Conservation (phyloP, 2,888 invertebrate species). For the Luffia ferchaultella region DNA sequence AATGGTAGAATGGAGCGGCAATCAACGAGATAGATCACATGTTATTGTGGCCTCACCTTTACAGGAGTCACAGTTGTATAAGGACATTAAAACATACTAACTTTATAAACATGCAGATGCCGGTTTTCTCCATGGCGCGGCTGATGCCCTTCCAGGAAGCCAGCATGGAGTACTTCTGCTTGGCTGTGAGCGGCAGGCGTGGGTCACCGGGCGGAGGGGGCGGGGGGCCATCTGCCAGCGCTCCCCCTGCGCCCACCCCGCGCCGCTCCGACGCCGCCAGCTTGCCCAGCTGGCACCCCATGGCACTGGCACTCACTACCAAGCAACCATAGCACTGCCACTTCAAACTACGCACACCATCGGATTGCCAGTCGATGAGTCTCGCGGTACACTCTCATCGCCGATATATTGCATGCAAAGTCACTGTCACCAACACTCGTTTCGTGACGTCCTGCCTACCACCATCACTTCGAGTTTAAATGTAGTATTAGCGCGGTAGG, state of each 20-base stretch:
- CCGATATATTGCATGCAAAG: no score
- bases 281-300: constrained; percentile 84
- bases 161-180: constrained; percentile 87
- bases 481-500: no score
- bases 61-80: no score
- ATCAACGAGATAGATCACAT: no score
- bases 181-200: constrained; percentile 81
- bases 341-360: neutral
- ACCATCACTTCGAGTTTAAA: no score
- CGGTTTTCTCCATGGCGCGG: constrained; percentile 88
- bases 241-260: constrained; percentile 43
- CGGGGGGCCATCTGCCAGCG: constrained; percentile 38
- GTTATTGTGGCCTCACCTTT: no score
- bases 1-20: no score
- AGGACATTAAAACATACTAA: constrained; percentile 70
- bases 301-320: constrained; percentile 21
- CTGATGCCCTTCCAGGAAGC: constrained; percentile 93
- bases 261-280: constrained; percentile 68
- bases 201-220: constrained; percentile 79
- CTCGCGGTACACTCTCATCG: neutral
- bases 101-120: constrained; percentile 92
- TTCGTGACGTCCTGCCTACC: no score
- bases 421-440: no score
- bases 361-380: neutral
- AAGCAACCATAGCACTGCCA: neutral